phyloP scores from a whole-genome alignment of 2,888 invertebrate species.

The Caenorhabditis afra region DNA sequence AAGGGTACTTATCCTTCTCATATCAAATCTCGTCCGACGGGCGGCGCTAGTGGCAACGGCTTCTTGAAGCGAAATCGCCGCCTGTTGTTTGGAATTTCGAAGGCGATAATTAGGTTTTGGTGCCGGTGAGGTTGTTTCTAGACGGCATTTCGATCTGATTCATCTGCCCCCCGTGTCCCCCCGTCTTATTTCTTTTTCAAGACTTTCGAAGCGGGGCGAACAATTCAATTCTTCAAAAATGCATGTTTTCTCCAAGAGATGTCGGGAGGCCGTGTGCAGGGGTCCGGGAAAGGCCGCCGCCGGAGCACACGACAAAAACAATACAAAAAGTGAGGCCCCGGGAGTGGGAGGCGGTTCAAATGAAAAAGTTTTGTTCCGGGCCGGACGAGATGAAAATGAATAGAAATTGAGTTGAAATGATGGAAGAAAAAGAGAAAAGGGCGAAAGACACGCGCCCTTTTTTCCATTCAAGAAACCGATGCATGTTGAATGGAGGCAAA shows the following conservation, averaged over 20 bases:
- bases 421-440: constrained; percentile 3
- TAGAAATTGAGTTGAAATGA: constrained; percentile 8
- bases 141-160: constrained; percentile 16
- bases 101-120: constrained; percentile 1
- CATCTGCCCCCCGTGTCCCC: constrained; percentile 1
- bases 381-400: not conserved
- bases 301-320: constrained; percentile 44
- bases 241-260: constrained; percentile 48
- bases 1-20: constrained; percentile 17
- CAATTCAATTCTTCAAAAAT: constrained; percentile 58
- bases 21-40: constrained; percentile 6
- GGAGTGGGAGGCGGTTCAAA: constrained; percentile 3
- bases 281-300: not conserved
- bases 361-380: constrained; percentile 30
- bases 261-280: constrained; percentile 17
- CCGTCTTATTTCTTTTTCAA: constrained; percentile 19
- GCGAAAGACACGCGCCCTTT: not conserved
- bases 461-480: no score
- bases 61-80: not conserved
- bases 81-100: constrained; percentile 11
- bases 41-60: not conserved
- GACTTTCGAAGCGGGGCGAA: constrained; percentile 32
- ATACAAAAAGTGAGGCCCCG: constrained; percentile 30
- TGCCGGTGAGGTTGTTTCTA: not conserved
- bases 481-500: not conserved